Evolutionary conservation across 1,140 invertebrate species (phyloP).

Genomic region (Pseudomyrmex cubaensis): DNA sequence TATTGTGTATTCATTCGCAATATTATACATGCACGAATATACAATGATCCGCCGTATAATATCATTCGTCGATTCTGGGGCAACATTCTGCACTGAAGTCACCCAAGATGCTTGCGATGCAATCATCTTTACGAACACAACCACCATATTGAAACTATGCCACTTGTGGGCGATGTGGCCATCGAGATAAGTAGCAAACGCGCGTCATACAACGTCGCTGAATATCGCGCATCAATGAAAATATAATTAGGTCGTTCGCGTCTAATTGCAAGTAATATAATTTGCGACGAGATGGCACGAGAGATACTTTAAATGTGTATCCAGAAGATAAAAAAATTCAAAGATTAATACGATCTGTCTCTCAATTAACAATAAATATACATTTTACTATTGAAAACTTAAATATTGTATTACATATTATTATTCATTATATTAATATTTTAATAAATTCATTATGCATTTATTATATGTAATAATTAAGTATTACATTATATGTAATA

Average conservation of each 20-base stretch:
- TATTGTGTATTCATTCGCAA: not conserved
- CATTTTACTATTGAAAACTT: no score
- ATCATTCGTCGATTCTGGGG: not conserved
- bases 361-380: no score
- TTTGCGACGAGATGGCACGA: not conserved
- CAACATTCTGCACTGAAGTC: constrained; percentile 2
- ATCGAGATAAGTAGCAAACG: constrained; percentile 29
- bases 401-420: no score
- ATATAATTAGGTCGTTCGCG: constrained; percentile 17
- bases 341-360: no score
- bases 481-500: no score
- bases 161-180: constrained; percentile 26
- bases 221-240: constrained; percentile 15
- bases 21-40: not conserved
- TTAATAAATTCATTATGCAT: no score
- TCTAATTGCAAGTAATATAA: not conserved
- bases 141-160: constrained; percentile 37
- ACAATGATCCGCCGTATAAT: not conserved
- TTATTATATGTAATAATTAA: no score
- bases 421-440: no score
- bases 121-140: constrained; percentile 9
- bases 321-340: not conserved
- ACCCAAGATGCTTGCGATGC: constrained; percentile 19
- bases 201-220: not conserved
- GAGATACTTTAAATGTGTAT: not conserved